Percentiles rank a stretch among this genome's conserved stretches.
Evolutionary conservation across 2,888 invertebrate species (phyloP).

Genomic region (Tachina lurida): DNA sequence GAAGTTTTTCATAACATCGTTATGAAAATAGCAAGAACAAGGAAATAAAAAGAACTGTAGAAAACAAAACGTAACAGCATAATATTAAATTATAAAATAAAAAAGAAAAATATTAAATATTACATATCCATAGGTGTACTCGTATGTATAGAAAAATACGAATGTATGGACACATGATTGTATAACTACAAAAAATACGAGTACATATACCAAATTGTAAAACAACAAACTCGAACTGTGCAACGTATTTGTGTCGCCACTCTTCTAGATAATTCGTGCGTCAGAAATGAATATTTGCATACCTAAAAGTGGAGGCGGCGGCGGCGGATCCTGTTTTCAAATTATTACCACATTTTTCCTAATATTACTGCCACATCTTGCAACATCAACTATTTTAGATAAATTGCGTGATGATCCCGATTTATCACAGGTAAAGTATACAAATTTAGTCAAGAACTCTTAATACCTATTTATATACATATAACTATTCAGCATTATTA

Average conservation of each 20-base stretch:
- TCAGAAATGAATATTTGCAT: constrained; percentile 55
- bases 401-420: constrained; percentile 87
- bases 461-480: not conserved
- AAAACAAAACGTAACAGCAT: not conserved
- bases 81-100: constrained; percentile 34
- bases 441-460: not conserved
- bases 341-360: constrained; percentile 35
- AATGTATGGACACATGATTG: constrained; percentile 18
- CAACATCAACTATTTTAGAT: constrained; percentile 84
- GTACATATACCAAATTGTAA: constrained; percentile 26
- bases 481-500: constrained; percentile 23
- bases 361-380: constrained; percentile 73
- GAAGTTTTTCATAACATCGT: constrained; percentile 5
- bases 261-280: constrained; percentile 37
- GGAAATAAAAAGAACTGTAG: not conserved
- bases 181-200: constrained; percentile 25
- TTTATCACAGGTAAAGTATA: constrained; percentile 86
- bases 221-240: constrained; percentile 3
- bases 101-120: constrained; percentile 7
- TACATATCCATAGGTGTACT: not conserved
- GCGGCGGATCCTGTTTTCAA: constrained; percentile 36
- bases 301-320: constrained; percentile 32
- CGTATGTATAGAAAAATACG: not conserved
- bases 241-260: constrained; percentile 42
- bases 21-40: constrained; percentile 25